These are phyloP conservation scores for Thamnophis sirtalis DNA, from an alignment of 2,113 vertebrate genomes.

Conservation along the genomic window DNA sequence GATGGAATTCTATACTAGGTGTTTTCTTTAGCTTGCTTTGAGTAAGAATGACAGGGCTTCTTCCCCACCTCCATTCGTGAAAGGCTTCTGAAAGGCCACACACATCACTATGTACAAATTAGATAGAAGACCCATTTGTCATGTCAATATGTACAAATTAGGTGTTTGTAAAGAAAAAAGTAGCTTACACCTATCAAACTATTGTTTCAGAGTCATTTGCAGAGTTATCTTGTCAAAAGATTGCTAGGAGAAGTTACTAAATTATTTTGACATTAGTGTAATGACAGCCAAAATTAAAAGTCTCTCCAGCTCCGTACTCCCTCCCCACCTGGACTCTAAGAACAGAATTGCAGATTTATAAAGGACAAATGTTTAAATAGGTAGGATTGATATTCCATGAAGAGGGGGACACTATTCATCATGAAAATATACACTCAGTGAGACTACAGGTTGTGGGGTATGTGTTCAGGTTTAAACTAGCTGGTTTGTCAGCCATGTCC, in stretches of 20 bases:
- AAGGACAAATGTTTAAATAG: neutral
- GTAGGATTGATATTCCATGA: neutral
- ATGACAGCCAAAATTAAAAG: constrained; percentile 29
- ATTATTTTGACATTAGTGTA: neutral
- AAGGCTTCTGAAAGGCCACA: constrained; percentile 31
- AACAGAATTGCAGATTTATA: neutral
- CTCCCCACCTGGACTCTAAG: neutral
- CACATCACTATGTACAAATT: constrained; percentile 1
- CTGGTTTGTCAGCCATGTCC: neutral
- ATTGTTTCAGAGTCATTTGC: neutral
- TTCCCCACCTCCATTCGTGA: neutral
- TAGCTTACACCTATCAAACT: neutral
- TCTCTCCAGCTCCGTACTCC: neutral
- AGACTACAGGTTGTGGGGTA: neutral
- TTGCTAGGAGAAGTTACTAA: neutral
- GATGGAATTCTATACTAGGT: constrained; percentile 3
- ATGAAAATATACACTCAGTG: neutral
- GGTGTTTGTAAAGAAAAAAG: neutral
- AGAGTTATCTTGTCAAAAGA: neutral
- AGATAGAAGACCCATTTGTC: neutral
- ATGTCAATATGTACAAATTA: constrained; percentile 33
- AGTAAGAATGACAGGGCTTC: neutral
- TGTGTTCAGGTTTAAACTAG: neutral
- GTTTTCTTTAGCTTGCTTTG: constrained; percentile 9
- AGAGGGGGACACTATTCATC: neutral